Evolutionary conservation across 2,113 vertebrate genomes (phyloP), one percentile per base, ranked within the genome.

Genomic region (Capricornis sumatraensis): DNA sequence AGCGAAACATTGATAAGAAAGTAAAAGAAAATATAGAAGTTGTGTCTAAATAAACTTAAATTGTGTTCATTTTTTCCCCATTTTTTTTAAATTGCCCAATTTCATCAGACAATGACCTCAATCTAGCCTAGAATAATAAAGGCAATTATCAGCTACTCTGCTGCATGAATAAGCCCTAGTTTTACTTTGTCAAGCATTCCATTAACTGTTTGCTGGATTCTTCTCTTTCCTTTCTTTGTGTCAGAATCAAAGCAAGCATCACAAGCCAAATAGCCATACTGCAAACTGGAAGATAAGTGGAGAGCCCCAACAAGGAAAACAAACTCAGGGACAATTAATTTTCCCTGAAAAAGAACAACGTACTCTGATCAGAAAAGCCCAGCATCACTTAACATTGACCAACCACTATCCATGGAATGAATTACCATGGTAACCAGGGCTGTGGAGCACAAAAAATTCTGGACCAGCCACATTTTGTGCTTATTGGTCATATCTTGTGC

Each of bases 71-170:
- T 98, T 93, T 85, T 47, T 58, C 52, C 55, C 62, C 60, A 85
- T 96, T 97, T 95, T 64, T 84, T 33, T 58, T 43, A 96, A 97
- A 96, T 96, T 96, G 91, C 93, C 40, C 87, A 96, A 85, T 97
- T 98, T 97, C 71, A 76, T 97, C 91, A 87, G 89, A 94, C 96
- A 97, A 92, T 97, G 97, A 96, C 93, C 96, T 95, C 97, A 95
- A 81, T 98, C 57, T 97, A 95, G 95, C 62, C 83, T 78, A 92
- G 91, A 96, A 97, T 94, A 97, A 96, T 97, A 95, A 95, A 97
- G 58, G 79, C 93, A 97, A 97, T 97, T 95, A 97, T 97, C 87
- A 97, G 95, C 58, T 93, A 55, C 83, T 93, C 74, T 84, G 71
- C 95, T 95, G 89, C 96, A 82, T 96, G 90, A 93, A 96, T 92